Evolutionary conservation across 2,113 vertebrate genomes (phyloP).

Genomic region (Nipponia nippon): DNA sequence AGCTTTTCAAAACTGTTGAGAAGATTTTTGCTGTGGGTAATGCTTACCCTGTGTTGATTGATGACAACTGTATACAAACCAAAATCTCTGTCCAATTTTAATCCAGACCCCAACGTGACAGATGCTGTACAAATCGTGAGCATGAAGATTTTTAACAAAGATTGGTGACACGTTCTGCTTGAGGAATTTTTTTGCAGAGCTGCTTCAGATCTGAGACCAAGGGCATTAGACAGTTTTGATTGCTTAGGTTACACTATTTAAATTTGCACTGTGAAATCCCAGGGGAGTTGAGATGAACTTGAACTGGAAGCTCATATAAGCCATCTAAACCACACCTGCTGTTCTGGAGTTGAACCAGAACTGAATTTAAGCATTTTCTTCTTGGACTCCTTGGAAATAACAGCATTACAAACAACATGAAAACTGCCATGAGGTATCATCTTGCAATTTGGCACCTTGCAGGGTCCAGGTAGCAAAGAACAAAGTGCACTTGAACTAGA

Average conservation of each 20-base stretch:
- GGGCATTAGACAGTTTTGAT: not conserved
- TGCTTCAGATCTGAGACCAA: not conserved
- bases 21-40: not conserved
- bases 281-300: not conserved
- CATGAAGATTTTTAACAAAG: not conserved
- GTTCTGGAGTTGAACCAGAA: not conserved
- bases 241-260: not conserved
- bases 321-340: not conserved
- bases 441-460: not conserved
- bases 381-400: not conserved
- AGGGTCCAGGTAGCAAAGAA: not conserved
- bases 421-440: fast-evolving
- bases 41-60: not conserved
- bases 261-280: not conserved
- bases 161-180: not conserved
- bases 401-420: not conserved
- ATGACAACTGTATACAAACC: not conserved
- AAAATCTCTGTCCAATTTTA: not conserved
- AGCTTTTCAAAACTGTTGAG: not conserved
- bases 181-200: not conserved
- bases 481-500: not conserved
- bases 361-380: not conserved
- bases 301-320: not conserved
- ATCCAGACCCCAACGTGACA: not conserved
- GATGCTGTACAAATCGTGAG: not conserved